These are phyloP conservation scores for Drosophila anomalata DNA, from an alignment of 2,888 invertebrate genomes.

Conservation along the genomic window DNA sequence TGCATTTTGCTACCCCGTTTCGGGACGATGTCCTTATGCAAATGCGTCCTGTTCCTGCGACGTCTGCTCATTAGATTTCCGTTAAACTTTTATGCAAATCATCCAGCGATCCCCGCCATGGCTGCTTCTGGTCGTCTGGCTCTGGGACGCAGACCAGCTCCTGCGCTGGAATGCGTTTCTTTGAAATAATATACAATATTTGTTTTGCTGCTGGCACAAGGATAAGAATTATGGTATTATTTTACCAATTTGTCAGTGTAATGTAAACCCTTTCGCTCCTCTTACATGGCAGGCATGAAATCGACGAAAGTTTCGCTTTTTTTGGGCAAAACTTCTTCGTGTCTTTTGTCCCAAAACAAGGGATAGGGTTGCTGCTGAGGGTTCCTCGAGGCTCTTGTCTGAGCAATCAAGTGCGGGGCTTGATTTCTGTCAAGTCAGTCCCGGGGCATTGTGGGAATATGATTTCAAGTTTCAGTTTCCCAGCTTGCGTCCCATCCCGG, in stretches of 20 bases:
- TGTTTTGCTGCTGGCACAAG: slow-evolving; percentile 69
- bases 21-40: slow-evolving; percentile 39
- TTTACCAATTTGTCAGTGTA: slow-evolving; percentile 77
- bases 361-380: slow-evolving; percentile 38
- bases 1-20: slow-evolving; percentile 54
- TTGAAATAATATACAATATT: slow-evolving; percentile 76
- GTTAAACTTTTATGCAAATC: slow-evolving; percentile 77
- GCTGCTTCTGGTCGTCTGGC: slow-evolving; percentile 62
- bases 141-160: slow-evolving; percentile 53
- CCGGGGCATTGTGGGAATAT: slow-evolving; percentile 52
- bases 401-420: slow-evolving; percentile 62
- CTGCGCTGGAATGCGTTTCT: slow-evolving; percentile 21
- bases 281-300: slow-evolving; percentile 63
- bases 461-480: slow-evolving; percentile 54
- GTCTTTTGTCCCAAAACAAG: slow-evolving; percentile 51
- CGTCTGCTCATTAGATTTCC: slow-evolving; percentile 73
- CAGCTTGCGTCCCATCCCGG: slow-evolving; percentile 45
- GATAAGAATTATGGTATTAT: slow-evolving; percentile 77
- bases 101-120: slow-evolving; percentile 29
- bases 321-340: slow-evolving; percentile 34
- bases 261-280: slow-evolving; percentile 62
- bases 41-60: slow-evolving; percentile 27
- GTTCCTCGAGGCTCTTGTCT: slow-evolving; percentile 23
- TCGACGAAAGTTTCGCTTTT: slow-evolving; percentile 42
- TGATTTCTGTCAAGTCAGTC: slow-evolving; percentile 72